phyloP scores from a whole-genome alignment of 1,140 invertebrate genomes.

The Rhyzopertha dominica region DNA sequence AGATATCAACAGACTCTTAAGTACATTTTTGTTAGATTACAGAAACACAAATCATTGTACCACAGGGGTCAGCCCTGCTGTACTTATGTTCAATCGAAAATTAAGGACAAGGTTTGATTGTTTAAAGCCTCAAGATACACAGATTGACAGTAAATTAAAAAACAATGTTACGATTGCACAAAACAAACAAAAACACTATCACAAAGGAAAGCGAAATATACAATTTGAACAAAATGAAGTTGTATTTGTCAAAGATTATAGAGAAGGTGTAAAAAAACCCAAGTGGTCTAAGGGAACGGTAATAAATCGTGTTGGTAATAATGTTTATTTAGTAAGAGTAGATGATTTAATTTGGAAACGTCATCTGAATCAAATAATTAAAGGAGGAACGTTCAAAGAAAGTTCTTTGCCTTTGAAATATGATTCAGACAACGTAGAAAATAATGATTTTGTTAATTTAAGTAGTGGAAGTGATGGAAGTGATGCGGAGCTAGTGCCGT shows the following conservation, averaged over 20 bases:
- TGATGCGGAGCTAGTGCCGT: no score
- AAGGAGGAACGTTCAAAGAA: no score
- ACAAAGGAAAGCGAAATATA: neutral
- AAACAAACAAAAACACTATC: constrained; percentile 3
- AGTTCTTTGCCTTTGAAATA: no score
- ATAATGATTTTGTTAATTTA: no score
- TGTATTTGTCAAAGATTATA: constrained; percentile 13
- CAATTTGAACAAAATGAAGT: constrained; percentile 4
- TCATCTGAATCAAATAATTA: no score
- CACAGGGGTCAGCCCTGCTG: constrained; percentile 20
- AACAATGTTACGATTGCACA: constrained; percentile 2
- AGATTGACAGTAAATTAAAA: constrained; percentile 4
- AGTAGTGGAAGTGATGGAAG: no score
- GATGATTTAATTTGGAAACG: no score
- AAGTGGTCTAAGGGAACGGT: no score
- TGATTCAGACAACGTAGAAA: no score
- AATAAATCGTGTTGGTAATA: no score
- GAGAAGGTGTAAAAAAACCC: no score
- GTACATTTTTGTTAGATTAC: constrained; percentile 28
- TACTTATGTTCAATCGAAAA: constrained; percentile 23
- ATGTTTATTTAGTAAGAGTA: no score
- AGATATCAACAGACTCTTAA: constrained; percentile 4
- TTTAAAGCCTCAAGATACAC: neutral
- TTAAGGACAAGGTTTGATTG: constrained; percentile 24
- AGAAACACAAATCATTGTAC: constrained; percentile 25